Conservation (phyloP, 2,888 invertebrate species). For the Fissipunctia ypsillon region DNA sequence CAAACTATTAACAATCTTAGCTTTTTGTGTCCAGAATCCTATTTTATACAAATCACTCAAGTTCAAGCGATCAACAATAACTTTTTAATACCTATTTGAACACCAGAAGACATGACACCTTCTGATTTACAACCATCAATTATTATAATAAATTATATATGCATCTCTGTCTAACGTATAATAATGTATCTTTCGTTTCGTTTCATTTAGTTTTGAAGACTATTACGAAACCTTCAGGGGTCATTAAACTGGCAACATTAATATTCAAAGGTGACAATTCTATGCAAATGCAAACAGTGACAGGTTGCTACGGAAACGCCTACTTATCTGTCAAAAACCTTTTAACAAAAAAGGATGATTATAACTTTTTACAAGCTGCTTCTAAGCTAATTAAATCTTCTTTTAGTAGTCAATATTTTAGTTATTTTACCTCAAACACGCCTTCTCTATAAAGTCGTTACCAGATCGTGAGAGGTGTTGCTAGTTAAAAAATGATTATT, state of each 20-base stretch:
- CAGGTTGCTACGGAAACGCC: conserved; percentile 11
- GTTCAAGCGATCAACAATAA: conserved; percentile 49
- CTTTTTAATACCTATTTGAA: conserved; percentile 74
- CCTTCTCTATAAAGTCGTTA: conserved; percentile 48
- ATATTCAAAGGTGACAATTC: conserved; percentile 9
- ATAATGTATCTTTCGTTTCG: conserved; percentile 36
- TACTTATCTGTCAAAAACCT: neutral
- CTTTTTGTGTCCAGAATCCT: conserved; percentile 19
- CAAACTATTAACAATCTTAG: neutral
- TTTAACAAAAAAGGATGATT: too few relatives aligned
- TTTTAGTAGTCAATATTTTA: conserved; percentile 22
- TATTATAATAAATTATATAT: conserved; percentile 79
- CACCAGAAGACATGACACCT: conserved; percentile 83
- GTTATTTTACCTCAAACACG: conserved; percentile 42
- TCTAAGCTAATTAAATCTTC: conserved; percentile 11
- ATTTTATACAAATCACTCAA: conserved; percentile 43
- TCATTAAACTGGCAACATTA: conserved; percentile 27
- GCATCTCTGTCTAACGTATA: conserved; percentile 67
- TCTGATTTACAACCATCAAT: conserved; percentile 83
- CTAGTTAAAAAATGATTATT: conserved; percentile 36
- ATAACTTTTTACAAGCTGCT: conserved; percentile 2
- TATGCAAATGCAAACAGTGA: neutral
- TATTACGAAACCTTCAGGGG: neutral
- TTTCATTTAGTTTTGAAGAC: conserved; percentile 38
- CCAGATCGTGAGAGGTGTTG: conserved; percentile 29